A percentile compares a stretch with the other conserved stretches of the same genome.
These are phyloP conservation scores for Teleopsis dalmanni DNA, from an alignment of 1,140 invertebrate species.

Conservation along the genomic window DNA sequence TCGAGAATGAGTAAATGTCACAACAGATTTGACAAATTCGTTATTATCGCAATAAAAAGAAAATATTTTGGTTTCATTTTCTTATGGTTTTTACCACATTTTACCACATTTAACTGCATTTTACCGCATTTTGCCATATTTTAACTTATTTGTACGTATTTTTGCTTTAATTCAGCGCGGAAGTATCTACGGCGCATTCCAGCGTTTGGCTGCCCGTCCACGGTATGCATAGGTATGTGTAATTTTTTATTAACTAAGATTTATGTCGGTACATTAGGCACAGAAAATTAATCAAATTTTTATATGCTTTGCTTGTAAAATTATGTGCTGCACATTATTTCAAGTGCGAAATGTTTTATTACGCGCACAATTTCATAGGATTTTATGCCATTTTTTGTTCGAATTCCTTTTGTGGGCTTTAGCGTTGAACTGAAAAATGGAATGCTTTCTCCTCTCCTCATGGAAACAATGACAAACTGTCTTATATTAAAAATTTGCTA, in stretches of 20 bases:
- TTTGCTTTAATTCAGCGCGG: background rate
- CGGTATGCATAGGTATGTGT: too few species aligned
- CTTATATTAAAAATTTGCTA: constrained; percentile 13
- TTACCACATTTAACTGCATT: background rate
- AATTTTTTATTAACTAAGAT: constrained; percentile 12
- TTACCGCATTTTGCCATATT: too few species aligned
- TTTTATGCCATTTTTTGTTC: background rate
- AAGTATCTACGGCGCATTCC: background rate
- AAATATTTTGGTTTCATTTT: background rate
- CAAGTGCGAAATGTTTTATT: too few species aligned
- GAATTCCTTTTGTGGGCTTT: background rate
- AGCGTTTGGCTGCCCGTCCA: too few species aligned
- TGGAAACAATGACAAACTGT: constrained; percentile 11
- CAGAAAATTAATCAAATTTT: constrained; percentile 14
- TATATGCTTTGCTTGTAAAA: background rate
- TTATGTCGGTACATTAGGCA: constrained; percentile 11
- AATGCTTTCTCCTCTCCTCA: too few species aligned
- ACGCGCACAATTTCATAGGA: constrained; percentile 6
- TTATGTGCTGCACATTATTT: background rate
- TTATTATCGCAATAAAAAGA: too few species aligned
- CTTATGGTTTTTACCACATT: background rate
- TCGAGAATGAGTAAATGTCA: too few species aligned
- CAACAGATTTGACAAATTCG: constrained; percentile 14
- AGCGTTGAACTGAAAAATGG: too few species aligned
- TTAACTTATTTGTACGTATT: background rate